phyloP scores from a whole-genome alignment of 2,797 vertebrate species.

The Mormyrus hasselquistii region DNA sequence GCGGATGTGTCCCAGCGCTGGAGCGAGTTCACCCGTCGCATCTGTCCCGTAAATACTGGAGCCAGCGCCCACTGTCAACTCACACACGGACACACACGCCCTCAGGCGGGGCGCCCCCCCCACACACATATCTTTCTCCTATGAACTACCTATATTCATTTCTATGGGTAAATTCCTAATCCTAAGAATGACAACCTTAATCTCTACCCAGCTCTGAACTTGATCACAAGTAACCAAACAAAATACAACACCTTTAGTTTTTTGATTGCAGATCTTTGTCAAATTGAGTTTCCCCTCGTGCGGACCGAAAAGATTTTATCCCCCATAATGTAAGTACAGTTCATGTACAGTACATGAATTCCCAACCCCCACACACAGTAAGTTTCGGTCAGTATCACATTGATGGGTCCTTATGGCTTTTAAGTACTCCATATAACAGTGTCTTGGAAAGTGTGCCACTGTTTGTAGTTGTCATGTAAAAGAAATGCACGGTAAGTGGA shows the following conservation, averaged over 20 bases:
- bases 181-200: background rate
- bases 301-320: background rate
- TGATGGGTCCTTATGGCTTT: background rate
- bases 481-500: background rate
- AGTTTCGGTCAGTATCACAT: background rate
- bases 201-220: background rate
- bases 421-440: background rate
- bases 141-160: background rate
- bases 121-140: background rate
- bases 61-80: background rate
- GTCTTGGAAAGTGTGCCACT: background rate
- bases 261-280: background rate
- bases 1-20: too few relatives aligned
- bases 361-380: background rate
- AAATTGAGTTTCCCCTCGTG: background rate
- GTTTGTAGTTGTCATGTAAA: background rate
- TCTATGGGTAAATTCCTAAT: background rate
- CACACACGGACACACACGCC: background rate
- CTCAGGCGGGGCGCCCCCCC: background rate
- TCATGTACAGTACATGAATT: background rate
- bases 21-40: background rate
- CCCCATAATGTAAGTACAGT: background rate
- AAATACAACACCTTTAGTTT: background rate
- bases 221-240: background rate
- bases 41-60: background rate